Evolutionary conservation across 2,113 vertebrate genomes (phyloP).

Genomic region (Danio rerio): DNA sequence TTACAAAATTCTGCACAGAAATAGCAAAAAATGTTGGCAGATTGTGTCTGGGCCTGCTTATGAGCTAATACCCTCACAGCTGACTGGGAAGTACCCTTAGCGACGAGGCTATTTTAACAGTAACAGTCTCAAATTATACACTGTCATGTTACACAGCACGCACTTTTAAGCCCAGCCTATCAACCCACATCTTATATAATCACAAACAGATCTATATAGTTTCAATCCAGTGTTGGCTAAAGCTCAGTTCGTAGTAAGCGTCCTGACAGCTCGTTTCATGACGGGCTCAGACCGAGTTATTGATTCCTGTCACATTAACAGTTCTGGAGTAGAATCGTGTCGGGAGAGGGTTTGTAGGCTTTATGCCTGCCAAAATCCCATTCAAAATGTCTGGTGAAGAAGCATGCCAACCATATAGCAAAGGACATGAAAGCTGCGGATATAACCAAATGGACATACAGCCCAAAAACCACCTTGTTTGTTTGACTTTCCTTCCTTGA

Average conservation of each 20-base stretch:
- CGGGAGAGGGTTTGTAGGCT: not conserved
- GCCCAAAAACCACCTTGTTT: constrained; percentile 1
- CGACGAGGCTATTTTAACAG: not conserved
- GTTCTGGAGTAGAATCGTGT: constrained; percentile 32
- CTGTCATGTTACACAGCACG: not conserved
- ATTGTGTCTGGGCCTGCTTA: not conserved
- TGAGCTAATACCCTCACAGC: not conserved
- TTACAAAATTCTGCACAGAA: no score
- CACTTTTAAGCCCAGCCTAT: not conserved
- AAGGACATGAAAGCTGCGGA: not conserved
- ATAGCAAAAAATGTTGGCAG: no score
- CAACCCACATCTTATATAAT: not conserved
- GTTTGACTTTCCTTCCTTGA: constrained; percentile 1
- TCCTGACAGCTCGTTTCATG: constrained; percentile 25
- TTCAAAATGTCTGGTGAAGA: not conserved
- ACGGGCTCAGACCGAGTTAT: constrained; percentile 40
- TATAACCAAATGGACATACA: not conserved
- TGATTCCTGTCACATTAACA: constrained; percentile 54
- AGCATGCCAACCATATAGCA: not conserved
- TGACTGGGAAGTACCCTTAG: not conserved
- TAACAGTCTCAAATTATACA: constrained; percentile 17
- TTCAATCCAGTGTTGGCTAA: not conserved
- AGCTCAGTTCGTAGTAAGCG: not conserved
- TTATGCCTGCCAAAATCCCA: constrained; percentile 37
- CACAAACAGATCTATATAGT: constrained; percentile 3